These are phyloP conservation scores for Pseudoatta argentina DNA, from an alignment of 1,140 invertebrate species.

Conservation along the genomic window DNA sequence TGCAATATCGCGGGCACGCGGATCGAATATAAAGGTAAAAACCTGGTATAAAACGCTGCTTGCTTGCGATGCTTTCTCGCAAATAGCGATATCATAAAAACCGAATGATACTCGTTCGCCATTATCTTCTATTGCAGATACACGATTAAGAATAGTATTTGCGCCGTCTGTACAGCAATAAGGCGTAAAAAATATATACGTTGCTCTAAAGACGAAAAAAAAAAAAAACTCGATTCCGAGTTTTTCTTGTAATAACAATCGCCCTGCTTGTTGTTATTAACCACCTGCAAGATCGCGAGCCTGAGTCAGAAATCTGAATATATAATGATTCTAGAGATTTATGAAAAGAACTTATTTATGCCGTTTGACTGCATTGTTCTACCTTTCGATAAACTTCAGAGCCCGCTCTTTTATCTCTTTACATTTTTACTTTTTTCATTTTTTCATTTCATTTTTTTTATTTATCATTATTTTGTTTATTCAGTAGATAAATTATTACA, in stretches of 20 bases:
- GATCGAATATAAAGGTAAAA: not conserved
- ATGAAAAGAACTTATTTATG: not conserved
- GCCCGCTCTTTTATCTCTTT: too few species aligned
- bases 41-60: not conserved
- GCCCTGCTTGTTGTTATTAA: conserved; percentile 22
- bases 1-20: not conserved
- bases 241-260: conserved; percentile 16
- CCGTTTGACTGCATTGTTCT: not conserved
- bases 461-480: too few species aligned
- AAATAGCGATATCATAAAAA: conserved; percentile 26
- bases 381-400: too few species aligned
- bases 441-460: too few species aligned
- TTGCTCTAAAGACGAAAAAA: conserved; percentile 24
- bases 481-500: too few species aligned
- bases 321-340: not conserved
- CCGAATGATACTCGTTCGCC: conserved; percentile 25
- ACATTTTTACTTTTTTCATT: too few species aligned
- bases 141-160: conserved; percentile 12
- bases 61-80: conserved; percentile 25
- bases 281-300: not conserved
- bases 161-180: not conserved
- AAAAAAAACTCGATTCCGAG: not conserved
- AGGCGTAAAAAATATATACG: not conserved
- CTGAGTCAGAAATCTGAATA: not conserved
- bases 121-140: not conserved